phyloP scores from a whole-genome alignment of 1,140 invertebrate genomes.

The Tetramorium simillimum region DNA sequence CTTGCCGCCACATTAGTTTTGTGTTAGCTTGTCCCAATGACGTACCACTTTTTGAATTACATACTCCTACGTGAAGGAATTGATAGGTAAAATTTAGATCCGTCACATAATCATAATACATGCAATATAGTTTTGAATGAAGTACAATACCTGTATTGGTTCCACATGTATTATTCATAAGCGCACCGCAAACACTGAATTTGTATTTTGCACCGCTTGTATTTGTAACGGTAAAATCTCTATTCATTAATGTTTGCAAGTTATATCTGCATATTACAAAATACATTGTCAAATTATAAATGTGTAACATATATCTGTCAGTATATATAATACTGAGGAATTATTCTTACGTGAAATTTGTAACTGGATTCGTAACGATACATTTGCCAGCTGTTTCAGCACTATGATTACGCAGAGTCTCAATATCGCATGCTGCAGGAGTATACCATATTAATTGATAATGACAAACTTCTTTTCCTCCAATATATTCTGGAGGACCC shows the following conservation, averaged over 20 bases:
- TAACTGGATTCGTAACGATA: conserved; percentile 77
- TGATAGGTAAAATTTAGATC: not conserved
- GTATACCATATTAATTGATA: conserved; percentile 80
- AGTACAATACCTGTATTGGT: conserved; percentile 70
- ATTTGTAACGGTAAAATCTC: conserved; percentile 45
- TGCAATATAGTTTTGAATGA: not conserved
- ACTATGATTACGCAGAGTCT: conserved; percentile 76
- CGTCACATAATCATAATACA: not conserved
- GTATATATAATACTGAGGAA: conserved; percentile 3
- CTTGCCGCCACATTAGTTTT: conserved; percentile 84
- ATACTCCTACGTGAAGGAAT: conserved; percentile 74
- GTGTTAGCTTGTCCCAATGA: conserved; percentile 84
- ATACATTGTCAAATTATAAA: conserved; percentile 42
- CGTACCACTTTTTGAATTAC: conserved; percentile 68
- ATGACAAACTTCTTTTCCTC: conserved; percentile 74
- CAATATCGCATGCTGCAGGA: conserved; percentile 73
- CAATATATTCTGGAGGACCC: conserved; percentile 77
- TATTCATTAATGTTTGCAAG: conserved; percentile 69
- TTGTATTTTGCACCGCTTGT: conserved; percentile 68
- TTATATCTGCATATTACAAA: conserved; percentile 72
- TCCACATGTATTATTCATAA: conserved; percentile 66
- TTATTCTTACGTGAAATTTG: conserved; percentile 75
- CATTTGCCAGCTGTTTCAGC: conserved; percentile 70
- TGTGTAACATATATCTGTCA: not conserved
- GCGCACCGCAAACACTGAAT: conserved; percentile 76